Conservation (phyloP, 2,113 vertebrate species). For the Gavialis gangeticus region DNA sequence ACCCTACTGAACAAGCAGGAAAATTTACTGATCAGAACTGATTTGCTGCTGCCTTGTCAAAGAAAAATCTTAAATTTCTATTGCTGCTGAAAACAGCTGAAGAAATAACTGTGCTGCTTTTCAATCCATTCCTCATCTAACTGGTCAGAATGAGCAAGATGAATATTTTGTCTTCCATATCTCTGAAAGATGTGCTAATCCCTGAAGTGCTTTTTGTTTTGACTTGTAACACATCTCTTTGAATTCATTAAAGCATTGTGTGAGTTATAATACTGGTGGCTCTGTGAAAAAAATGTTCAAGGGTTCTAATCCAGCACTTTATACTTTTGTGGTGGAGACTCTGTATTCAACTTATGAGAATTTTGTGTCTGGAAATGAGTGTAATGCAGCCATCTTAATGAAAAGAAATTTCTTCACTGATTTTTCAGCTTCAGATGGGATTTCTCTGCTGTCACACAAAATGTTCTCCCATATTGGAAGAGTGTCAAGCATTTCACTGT, state of each 20-base stretch:
- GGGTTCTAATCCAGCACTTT: not conserved
- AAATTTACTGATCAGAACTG: constrained; percentile 51
- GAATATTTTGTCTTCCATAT: not conserved
- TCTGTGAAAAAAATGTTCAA: not conserved
- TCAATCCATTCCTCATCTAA: not conserved
- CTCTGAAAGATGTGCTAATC: not conserved
- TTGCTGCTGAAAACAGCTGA: not conserved
- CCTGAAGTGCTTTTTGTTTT: not conserved
- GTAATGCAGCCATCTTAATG: not conserved
- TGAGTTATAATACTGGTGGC: not conserved
- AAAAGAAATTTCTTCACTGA: constrained; percentile 14
- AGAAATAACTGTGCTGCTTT: not conserved
- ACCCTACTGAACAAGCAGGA: constrained; percentile 30
- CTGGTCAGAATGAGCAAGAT: not conserved
- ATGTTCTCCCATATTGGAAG: not conserved
- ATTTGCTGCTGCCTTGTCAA: constrained; percentile 36
- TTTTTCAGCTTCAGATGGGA: not conserved
- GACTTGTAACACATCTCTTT: not conserved
- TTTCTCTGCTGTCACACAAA: not conserved
- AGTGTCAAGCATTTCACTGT: not conserved
- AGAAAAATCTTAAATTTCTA: constrained; percentile 28
- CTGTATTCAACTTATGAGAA: not conserved
- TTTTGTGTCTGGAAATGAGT: not conserved
- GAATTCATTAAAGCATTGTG: not conserved
- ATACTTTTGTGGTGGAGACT: not conserved